Evolutionary conservation across 2,113 vertebrate genomes (phyloP), one percentile per base, ranked within the genome.

Genomic region (Anoura caudifer): DNA sequence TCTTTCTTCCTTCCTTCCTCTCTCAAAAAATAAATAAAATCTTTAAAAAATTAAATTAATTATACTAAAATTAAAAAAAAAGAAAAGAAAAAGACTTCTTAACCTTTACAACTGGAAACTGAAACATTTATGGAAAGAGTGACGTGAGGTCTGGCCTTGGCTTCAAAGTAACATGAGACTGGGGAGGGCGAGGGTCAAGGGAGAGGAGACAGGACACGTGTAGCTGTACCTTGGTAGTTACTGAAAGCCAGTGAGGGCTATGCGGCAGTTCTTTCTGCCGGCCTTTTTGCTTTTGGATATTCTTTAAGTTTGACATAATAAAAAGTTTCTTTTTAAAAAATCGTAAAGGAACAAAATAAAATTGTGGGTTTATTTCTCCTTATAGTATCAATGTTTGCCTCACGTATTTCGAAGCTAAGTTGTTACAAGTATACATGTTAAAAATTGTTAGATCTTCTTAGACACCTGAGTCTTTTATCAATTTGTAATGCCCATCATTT

Each of bases 221-320:
- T 5, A 43, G 13, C 41, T 38, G 16, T 0, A 31, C 31, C 3
- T 33, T 41, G 33, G 13, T 36, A 41, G 76, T 33, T 38, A 17
- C 0, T 5, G 28, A 63, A 10, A 36, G 26, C 28, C 1, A 61
- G 16, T 47, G 33, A 69, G 0, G 14, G 41, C 36, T 24, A 4
- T 6, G 10, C 13, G 33, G 8, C 13, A 10, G 4, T 54, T n/a
- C 50, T 52, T 75, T 1, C 33, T n/a, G 4, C 20, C 54, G 4
- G 17, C 36, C 41, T 80, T 47, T 69, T 28, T 81, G 9, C 33
- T 77, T 87, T 17, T 59, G n/a, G 19, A 52, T 10, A 43, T 7
- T 26, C 10, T 56, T 45, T 45, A 52, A 50, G 28, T 54, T 41
- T 59, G 83, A 33, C 33, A 79, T 41, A 72, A 82, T 72, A 52